Evolutionary conservation across 2,888 invertebrate genomes (phyloP).

Genomic region (Caenorhabditis virilis): DNA sequence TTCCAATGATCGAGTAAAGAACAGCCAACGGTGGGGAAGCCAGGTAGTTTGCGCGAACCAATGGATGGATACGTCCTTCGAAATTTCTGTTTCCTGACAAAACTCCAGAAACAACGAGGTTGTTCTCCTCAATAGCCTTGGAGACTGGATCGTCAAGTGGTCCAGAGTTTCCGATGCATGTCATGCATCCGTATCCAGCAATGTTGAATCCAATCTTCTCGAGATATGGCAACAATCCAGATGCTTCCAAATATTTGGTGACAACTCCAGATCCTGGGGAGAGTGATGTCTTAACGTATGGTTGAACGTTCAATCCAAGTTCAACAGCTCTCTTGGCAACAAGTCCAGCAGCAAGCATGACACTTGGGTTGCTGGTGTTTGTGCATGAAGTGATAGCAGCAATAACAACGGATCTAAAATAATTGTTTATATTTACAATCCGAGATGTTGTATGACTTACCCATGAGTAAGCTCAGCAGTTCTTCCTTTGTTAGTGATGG

Average conservation of each 20-base stretch:
- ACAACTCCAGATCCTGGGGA: constrained; percentile 95
- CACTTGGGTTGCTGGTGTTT: constrained; percentile 95
- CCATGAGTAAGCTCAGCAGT: constrained; percentile 43
- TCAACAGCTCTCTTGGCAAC: constrained; percentile 74
- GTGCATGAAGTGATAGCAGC: constrained; percentile 98
- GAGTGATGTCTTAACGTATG: constrained; percentile 93
- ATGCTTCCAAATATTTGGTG: constrained; percentile 85
- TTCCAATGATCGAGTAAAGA: constrained; percentile 94
- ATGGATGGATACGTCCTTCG: constrained; percentile 95
- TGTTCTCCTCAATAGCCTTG: constrained; percentile 89
- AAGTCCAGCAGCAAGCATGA: constrained; percentile 91
- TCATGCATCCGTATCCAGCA: constrained; percentile 99
- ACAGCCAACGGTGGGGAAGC: constrained; percentile 96
- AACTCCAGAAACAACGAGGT: constrained; percentile 91
- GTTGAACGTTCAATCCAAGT: constrained; percentile 83
- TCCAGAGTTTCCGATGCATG: constrained; percentile 97
- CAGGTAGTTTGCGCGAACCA: constrained; percentile 90
- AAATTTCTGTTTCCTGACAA: constrained; percentile 97
- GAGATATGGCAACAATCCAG: constrained; percentile 86
- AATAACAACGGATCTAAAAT: constrained; percentile 80
- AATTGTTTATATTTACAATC: neutral
- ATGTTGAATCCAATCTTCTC: constrained; percentile 77
- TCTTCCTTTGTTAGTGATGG: constrained; percentile 41
- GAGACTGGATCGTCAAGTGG: constrained; percentile 89
- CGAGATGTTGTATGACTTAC: neutral